Evolutionary conservation across 2,888 invertebrate genomes (phyloP).

Genomic region (Oxycera nigricornis): DNA sequence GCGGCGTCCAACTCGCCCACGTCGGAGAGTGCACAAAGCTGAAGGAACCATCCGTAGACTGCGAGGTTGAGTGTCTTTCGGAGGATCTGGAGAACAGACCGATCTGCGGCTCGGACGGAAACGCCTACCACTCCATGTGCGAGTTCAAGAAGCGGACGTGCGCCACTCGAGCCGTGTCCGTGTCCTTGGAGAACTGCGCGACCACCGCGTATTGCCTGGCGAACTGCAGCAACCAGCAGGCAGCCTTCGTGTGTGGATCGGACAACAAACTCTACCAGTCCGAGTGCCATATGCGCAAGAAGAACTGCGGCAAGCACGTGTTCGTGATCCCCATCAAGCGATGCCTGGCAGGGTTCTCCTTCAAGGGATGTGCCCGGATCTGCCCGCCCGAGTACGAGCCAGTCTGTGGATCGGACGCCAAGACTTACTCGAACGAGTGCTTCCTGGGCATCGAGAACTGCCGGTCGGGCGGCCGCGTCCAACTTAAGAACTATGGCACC

Average conservation of each 20-base stretch:
- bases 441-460: conserved; percentile 92
- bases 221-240: conserved; percentile 63
- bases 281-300: conserved; percentile 89
- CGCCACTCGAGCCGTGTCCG: conserved; percentile 83
- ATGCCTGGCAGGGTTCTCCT: conserved; percentile 83
- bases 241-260: conserved; percentile 81
- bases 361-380: conserved; percentile 85
- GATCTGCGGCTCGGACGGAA: conserved; percentile 90
- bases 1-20: conserved; percentile 86
- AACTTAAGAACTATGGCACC: conserved; percentile 80
- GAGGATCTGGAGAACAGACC: conserved; percentile 70
- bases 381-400: conserved; percentile 88
- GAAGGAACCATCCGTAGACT: conserved; percentile 62
- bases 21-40: conserved; percentile 85
- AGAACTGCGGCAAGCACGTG: conserved; percentile 90
- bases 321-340: conserved; percentile 90
- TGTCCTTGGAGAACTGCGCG: conserved; percentile 82
- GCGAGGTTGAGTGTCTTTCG: conserved; percentile 67
- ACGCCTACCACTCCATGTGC: conserved; percentile 86
- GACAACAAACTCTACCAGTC: conserved; percentile 90
- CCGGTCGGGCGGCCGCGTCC: conserved; percentile 79
- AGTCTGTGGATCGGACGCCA: conserved; percentile 90
- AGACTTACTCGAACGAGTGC: conserved; percentile 93
- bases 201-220: conserved; percentile 83
- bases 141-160: conserved; percentile 84